phyloP scores from a whole-genome alignment of 1,140 invertebrate genomes.

The Drosophila pandora region DNA sequence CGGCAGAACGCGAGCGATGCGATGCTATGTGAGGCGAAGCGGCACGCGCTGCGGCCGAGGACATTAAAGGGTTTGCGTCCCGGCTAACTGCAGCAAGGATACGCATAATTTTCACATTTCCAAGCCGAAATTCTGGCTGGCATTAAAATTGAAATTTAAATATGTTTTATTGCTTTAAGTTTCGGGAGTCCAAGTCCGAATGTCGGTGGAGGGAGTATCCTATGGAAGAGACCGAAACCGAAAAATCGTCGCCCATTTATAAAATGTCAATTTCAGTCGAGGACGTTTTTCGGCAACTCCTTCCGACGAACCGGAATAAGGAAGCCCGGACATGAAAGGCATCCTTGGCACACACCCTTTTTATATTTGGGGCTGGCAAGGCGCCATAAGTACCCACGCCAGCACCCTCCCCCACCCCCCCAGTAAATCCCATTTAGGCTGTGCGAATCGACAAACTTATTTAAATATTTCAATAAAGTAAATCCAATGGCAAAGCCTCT shows the following conservation, averaged over 20 bases:
- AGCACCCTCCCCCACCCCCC: neutral
- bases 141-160: slow-evolving; percentile 63
- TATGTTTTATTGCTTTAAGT: slow-evolving; percentile 79
- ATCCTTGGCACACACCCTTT: slow-evolving; percentile 51
- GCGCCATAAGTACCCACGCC: slow-evolving; percentile 36
- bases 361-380: slow-evolving; percentile 40
- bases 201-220: neutral
- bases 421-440: slow-evolving; percentile 80
- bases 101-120: slow-evolving; percentile 79
- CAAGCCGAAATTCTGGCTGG: slow-evolving; percentile 14
- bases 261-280: slow-evolving; percentile 79
- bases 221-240: slow-evolving; percentile 8
- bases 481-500: slow-evolving; percentile 63
- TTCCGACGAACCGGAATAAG: slow-evolving; percentile 15
- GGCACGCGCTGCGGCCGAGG: slow-evolving; percentile 65
- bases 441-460: slow-evolving; percentile 82
- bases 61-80: slow-evolving; percentile 65
- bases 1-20: slow-evolving; percentile 11
- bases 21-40: slow-evolving; percentile 15
- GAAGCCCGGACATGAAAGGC: slow-evolving; percentile 51
- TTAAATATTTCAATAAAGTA: slow-evolving; percentile 83
- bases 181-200: slow-evolving; percentile 15
- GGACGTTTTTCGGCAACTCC: slow-evolving; percentile 32
- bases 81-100: slow-evolving; percentile 53
- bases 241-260: slow-evolving; percentile 69